Base-by-base conservation (phyloP, 2,113 vertebrate genomes). In the Parus major region DNA sequence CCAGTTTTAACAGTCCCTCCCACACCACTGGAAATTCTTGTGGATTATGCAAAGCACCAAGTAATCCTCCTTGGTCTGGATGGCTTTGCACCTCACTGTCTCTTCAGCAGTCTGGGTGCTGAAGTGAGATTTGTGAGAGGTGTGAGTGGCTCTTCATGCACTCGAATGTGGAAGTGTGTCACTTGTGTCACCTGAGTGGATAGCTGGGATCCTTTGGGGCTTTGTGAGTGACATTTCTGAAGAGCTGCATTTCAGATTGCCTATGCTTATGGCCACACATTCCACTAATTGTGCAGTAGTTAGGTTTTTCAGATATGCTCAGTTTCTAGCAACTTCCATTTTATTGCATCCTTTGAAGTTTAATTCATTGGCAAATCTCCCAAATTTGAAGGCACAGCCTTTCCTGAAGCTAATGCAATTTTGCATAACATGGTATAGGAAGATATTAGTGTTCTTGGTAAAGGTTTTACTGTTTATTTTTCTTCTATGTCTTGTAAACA, bases 91-190 rank as follows among this genome's bases (percentile, higher is more conserved):
- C 29, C 33, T 71, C 17, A 0, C 29, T 90, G 10, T n/a, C 41
- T 14, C 10, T 69, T 47, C 5, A 56, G n/a, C 49, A 41, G 46
- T 23, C 41, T 39, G 55, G 24, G 27, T 75, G 42, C 41, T 59
- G 0, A 50, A 52, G 44, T 22, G 70, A 70, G 44, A 7, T 44
- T 60, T 80, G 33, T 1, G 15, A 35, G 39, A 35, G 12, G 23
- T 7, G 7, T 36, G 21, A 41, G 36, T 73, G 55, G n/a, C 49
- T 7, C 1, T 79, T 64, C 3, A 0, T 9, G 35, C 4, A 1
- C 60, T 65, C 47, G 9, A 23, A 29, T 11, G 19, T 35, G 44
- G 2, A 8, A 11, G 4, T 33, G 57, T 5, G 2, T 44, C 25
- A 6, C n/a, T 20, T 0, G 5, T 25, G 14, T 39, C 36, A 31